These are phyloP conservation scores for Thecophora atra DNA, from an alignment of 2,888 invertebrate genomes.

Conservation along the genomic window DNA sequence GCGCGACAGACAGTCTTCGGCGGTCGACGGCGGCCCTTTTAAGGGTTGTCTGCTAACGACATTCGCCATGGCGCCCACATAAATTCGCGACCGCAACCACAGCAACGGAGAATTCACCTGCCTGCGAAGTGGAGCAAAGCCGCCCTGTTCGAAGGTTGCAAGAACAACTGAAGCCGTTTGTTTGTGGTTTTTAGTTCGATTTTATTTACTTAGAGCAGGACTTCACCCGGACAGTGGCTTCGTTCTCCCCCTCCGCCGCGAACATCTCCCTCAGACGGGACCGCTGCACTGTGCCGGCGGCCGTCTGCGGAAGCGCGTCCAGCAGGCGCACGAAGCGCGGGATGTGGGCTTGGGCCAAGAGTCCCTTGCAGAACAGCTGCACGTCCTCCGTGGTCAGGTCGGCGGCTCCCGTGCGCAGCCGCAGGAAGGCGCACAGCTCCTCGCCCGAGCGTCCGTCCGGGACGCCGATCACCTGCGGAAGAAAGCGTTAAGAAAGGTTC, in stretches of 20 bases:
- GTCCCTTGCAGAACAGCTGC: slow-evolving; percentile 71
- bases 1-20: neutral
- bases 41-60: neutral
- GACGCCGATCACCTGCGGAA: slow-evolving; percentile 70
- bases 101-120: too few relatives aligned
- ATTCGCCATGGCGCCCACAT: neutral
- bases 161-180: neutral
- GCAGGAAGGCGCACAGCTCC: slow-evolving; percentile 73
- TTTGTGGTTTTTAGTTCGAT: too few relatives aligned
- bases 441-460: slow-evolving; percentile 77
- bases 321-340: slow-evolving; percentile 75
- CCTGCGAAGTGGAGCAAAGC: too few relatives aligned
- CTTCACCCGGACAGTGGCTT: neutral
- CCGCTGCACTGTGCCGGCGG: slow-evolving; percentile 82
- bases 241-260: neutral
- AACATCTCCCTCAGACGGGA: slow-evolving; percentile 66
- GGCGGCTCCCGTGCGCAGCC: slow-evolving; percentile 65
- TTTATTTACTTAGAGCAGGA: neutral
- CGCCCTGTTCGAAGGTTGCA: too few relatives aligned
- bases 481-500: neutral
- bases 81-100: neutral
- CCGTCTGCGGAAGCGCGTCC: slow-evolving; percentile 76
- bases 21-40: neutral
- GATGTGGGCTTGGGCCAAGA: slow-evolving; percentile 79
- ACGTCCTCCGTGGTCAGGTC: slow-evolving; percentile 69